These are phyloP conservation scores for Sialis fuliginosa DNA, from an alignment of 2,888 invertebrate genomes.

Conservation along the genomic window DNA sequence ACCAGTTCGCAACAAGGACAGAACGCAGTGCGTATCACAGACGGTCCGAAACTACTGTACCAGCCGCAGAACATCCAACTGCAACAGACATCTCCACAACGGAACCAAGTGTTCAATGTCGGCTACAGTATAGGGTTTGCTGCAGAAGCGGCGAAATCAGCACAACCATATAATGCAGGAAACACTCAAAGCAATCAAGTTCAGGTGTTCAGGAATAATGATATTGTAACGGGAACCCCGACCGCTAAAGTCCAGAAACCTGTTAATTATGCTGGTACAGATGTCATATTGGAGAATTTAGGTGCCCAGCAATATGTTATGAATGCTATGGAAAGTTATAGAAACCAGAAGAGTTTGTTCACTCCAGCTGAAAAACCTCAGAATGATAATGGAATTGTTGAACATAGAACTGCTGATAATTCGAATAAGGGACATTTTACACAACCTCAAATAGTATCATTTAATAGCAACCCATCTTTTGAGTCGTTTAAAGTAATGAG, in stretches of 20 bases:
- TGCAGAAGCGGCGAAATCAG: neutral
- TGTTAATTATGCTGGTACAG: neutral
- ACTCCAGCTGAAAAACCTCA: neutral
- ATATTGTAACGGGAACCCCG: conserved; percentile 15
- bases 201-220: conserved; percentile 8
- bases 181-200: neutral
- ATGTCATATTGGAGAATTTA: neutral
- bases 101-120: conserved; percentile 16
- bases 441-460: no score
- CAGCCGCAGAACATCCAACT: neutral
- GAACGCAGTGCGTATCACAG: neutral
- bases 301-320: conserved; percentile 6
- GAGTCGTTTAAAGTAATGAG: no score
- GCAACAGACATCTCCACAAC: neutral
- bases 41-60: conserved; percentile 1
- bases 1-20: neutral
- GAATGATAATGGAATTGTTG: no score
- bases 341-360: conserved; percentile 6
- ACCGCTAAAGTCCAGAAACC: conserved; percentile 15
- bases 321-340: conserved; percentile 6
- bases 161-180: conserved; percentile 2
- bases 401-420: no score
- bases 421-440: no score
- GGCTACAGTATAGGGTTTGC: conserved; percentile 20
- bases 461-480: no score